Conservation (phyloP, 2,113 vertebrate species). For the zebrafish (Danio rerio) region GRCz12tu NC_133176.1:45907501-45908000, state of each 20-base stretch:
- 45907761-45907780: not conserved
- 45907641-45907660: not conserved
- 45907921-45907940: not conserved
- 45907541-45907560: not conserved
- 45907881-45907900: not conserved
- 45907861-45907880: not conserved
- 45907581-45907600: not conserved
- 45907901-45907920: not conserved
- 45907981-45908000: not conserved
- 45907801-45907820: conserved; percentile 6
- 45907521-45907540: not conserved
- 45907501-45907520: not conserved
- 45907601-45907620: not conserved
- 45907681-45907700: not conserved
- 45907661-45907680: not conserved
- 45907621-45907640: not conserved
- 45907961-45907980: not conserved
- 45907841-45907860: not conserved
- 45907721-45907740: not conserved
- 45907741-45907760: not conserved
- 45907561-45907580: not conserved
- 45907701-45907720: not conserved
- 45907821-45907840: not conserved
- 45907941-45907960: not conserved
- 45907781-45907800: not conserved